Evolutionary conservation across 2,797 vertebrate species (phyloP), one percentile per base, ranked within the genome.

Genomic region (Psittacula derbiana): DNA sequence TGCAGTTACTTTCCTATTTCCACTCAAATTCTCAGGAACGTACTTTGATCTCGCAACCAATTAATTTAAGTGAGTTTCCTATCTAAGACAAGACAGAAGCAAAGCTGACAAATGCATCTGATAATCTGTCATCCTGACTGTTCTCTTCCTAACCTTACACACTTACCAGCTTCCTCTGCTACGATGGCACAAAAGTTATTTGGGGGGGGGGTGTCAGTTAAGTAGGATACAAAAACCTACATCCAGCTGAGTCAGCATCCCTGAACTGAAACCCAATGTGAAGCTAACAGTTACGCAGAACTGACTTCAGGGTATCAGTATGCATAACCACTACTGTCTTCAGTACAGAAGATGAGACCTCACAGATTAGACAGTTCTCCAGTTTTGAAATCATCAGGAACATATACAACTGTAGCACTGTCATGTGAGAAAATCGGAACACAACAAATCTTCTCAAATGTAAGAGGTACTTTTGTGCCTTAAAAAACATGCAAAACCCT

Each of bases 231-330:
- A 60, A 91, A 84, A 20, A 50, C 16, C 28, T 36, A 61, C 18
- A 76, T 19, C 12, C 36, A 88, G 21, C 28, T 44, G 4, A 57
- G 36, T 50, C 49, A 73, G 47, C 36, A 36, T 12, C 43, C 3
- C 7, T 12, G 31, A 17, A 67, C 0, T 20, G 57, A 83, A 94
- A 76, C 5, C 6, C 28, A 31, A 0, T 1, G 12, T 25, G 53
- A 86, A 71, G 33, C 44, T 52, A 83, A 20, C 10, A 49, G 30
- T 28, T 61, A 61, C 0, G 2, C 4, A 80, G 49, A 4, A 3
- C 31, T 57, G n/a, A 44, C 6, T 5, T 28, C 17, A 57, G 12
- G 20, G 3, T 41, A 81, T 61, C 44, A 36, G 25, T 46, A 69
- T 25, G 30, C 57, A 57, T 5, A 71, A 6, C 36, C 31, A 36